Evolutionary conservation across 2,888 invertebrate species (phyloP), one percentile per base, ranked within the genome.

Genomic region (Drosophila flavopinicola): DNA sequence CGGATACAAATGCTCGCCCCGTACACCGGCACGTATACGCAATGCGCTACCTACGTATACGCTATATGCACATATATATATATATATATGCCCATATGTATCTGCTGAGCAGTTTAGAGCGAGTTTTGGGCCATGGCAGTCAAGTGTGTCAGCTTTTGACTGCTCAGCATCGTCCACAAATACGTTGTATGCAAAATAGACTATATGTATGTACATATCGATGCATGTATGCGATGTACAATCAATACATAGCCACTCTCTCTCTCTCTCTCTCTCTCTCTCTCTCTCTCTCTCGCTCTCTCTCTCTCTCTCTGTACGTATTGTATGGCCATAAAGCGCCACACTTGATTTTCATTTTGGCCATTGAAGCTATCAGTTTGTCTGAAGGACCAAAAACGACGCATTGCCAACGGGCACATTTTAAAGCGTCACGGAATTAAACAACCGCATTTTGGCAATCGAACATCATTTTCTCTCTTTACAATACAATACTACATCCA

Each of bases 11-110:
- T 56, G 54, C 38, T 44, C 42, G 47, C 23, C 48, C 48, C 48
- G 42, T 54, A 41, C 42, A 44, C 47, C 27, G 53, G 24, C 42
- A 39, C 71, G 69, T 63, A 68, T 72, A 74, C 72, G 72, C 69
- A 72, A 72, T 45, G 29, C 38, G 20, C 3, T 13, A 32, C 42
- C 20, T 33, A 33, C 53, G 23, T 20, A 35, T 20, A 41, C 23
- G 20, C 33, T 20, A 20, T 25, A 44, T n/a, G 9, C 38, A 17
- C n/a, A 27, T n/a, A 38, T 11, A 30, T 10, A 11, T 1, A 23
- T n/a, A 33, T 33, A 23, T 1, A 37, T 15, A 10, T 17, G 24
- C 17, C 23, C 41, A 17, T 17, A 13, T 5, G 25, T 32, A 4
- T 11, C 11, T 25, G 32, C 58, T 29, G 29, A 54, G 11, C 53